Conservation (phyloP, 2,113 vertebrate genomes). For the western clawed frog (Xenopus tropicalis) region UCB_Xtro_10.0 CM004451.2:84826001-84826500, state of each 20-base stretch:
- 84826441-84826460: too few relatives aligned
- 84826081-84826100: too few relatives aligned
- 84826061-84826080: too few relatives aligned
- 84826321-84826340: slow-evolving; percentile 1
- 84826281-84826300: slow-evolving; percentile 6
- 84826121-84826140: slow-evolving; percentile 4
- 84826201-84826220: background rate
- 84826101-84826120: too few relatives aligned
- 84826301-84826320: background rate
- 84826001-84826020: too few relatives aligned
- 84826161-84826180: slow-evolving; percentile 19
- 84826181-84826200: background rate
- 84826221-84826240: slow-evolving; percentile 2
- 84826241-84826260: background rate
- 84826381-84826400: background rate
- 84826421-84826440: too few relatives aligned
- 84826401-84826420: too few relatives aligned
- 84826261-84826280: slow-evolving; percentile 3
- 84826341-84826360: slow-evolving; percentile 15
- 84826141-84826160: slow-evolving; percentile 14
- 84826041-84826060: too few relatives aligned
- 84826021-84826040: too few relatives aligned
- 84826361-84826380: background rate
- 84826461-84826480: too few relatives aligned
- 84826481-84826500: too few relatives aligned